Evolutionary conservation across 2,113 vertebrate species (phyloP).

Genomic region (Montifringilla adamsi): DNA sequence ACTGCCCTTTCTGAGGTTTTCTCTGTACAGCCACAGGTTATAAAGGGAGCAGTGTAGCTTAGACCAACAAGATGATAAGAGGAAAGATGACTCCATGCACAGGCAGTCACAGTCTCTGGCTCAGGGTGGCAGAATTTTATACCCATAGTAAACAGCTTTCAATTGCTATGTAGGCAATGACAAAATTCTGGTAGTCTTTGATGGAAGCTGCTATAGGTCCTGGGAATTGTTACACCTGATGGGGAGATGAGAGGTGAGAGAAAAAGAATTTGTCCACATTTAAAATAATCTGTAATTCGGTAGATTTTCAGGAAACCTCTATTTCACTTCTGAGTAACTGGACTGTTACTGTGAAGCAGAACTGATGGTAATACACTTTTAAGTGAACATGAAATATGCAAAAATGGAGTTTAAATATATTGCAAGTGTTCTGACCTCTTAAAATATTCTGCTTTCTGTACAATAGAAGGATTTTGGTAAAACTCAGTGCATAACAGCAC

Average conservation of each 20-base stretch:
- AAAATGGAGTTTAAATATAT: slow-evolving; percentile 20
- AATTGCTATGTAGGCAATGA: neutral
- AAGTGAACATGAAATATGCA: slow-evolving; percentile 6
- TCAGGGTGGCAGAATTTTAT: neutral
- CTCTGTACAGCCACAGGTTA: neutral
- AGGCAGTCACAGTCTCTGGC: neutral
- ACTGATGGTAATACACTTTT: neutral
- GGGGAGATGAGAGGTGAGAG: neutral
- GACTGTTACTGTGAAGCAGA: neutral
- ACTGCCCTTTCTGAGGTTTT: slow-evolving; percentile 21
- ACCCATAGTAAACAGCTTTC: neutral
- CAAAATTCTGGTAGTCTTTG: neutral
- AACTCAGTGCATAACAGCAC: neutral
- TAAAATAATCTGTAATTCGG: neutral
- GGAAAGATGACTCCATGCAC: neutral
- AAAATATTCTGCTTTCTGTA: slow-evolving; percentile 11
- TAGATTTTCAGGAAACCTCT: neutral
- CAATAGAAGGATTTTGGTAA: neutral
- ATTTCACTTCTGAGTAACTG: neutral
- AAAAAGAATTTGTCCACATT: neutral
- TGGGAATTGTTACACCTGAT: neutral
- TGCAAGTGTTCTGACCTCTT: neutral
- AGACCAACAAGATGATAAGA: neutral
- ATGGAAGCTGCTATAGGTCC: neutral
- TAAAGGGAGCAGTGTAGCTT: neutral